phyloP scores from a whole-genome alignment of 2,888 invertebrate genomes.

The Microctonus aethiopoides region DNA sequence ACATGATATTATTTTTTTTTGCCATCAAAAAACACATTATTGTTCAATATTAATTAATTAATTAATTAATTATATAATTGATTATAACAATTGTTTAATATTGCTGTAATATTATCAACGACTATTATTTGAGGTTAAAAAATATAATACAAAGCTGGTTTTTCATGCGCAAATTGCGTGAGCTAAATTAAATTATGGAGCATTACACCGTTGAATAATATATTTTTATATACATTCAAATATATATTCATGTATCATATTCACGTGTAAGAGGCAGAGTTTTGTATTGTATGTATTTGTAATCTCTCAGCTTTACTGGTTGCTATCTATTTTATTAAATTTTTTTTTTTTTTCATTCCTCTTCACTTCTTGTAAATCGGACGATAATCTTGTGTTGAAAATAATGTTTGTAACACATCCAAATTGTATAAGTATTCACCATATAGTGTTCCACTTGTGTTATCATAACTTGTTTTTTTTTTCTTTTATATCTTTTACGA shows the following conservation, averaged over 20 bases:
- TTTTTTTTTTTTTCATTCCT: not conserved
- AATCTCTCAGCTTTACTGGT: not conserved
- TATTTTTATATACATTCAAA: conserved; percentile 5
- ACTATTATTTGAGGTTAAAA: not conserved
- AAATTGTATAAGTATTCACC: not conserved
- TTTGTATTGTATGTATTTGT: conserved; percentile 37
- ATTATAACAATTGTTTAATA: not conserved
- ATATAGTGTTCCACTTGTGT: not conserved
- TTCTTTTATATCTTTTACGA: not conserved
- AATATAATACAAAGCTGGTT: not conserved
- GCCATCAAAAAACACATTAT: too few relatives aligned
- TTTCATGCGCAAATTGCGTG: not conserved
- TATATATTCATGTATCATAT: conserved; percentile 17
- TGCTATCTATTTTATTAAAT: conserved; percentile 22
- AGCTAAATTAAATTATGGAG: not conserved
- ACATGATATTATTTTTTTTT: not conserved
- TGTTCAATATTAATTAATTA: not conserved
- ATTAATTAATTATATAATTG: not conserved
- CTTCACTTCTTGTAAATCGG: not conserved
- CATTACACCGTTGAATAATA: not conserved
- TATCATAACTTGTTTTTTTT: not conserved
- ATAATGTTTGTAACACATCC: not conserved
- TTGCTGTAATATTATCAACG: not conserved
- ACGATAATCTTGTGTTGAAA: not conserved
- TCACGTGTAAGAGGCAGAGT: conserved; percentile 36